Conservation (phyloP, 2,797 vertebrate species). For the Semaprochilodus insignis region DNA sequence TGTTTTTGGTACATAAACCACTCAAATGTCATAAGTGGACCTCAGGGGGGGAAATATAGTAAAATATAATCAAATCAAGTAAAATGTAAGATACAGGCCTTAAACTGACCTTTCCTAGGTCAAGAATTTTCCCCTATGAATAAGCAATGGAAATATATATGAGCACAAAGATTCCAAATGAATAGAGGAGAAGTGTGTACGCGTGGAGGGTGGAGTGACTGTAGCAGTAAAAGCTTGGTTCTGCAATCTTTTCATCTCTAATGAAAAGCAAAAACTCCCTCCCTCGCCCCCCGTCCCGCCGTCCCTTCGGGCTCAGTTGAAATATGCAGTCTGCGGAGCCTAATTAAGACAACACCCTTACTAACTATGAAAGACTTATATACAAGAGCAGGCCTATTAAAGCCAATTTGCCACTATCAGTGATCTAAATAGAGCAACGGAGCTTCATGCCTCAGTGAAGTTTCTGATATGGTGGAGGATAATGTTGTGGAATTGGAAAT, state of each 20-base stretch:
- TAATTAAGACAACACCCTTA: slow-evolving; percentile 65
- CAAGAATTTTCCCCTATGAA: neutral
- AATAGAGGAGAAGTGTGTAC: slow-evolving; percentile 27
- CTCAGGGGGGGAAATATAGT: too few species aligned
- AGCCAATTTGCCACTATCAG: neutral
- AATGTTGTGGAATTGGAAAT: neutral
- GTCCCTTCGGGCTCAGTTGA: slow-evolving; percentile 55
- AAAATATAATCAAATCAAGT: too few species aligned
- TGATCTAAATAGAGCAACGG: neutral
- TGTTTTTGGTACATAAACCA: too few species aligned
- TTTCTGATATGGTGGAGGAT: neutral
- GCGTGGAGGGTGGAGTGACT: slow-evolving; percentile 41
- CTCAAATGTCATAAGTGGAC: too few species aligned
- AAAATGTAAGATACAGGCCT: too few species aligned
- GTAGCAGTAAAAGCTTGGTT: slow-evolving; percentile 67
- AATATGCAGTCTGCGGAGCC: neutral
- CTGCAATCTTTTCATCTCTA: slow-evolving; percentile 71
- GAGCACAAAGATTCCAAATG: slow-evolving; percentile 4
- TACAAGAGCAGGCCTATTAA: neutral
- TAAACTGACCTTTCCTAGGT: too few species aligned
- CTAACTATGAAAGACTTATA: slow-evolving; percentile 66
- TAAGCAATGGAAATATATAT: neutral
- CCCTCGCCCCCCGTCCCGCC: slow-evolving; percentile 52
- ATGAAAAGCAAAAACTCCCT: slow-evolving; percentile 66
- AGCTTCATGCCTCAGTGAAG: neutral